Evolutionary conservation across 2,888 invertebrate species (phyloP).

Genomic region (Amblyjoppa fuscipennis): DNA sequence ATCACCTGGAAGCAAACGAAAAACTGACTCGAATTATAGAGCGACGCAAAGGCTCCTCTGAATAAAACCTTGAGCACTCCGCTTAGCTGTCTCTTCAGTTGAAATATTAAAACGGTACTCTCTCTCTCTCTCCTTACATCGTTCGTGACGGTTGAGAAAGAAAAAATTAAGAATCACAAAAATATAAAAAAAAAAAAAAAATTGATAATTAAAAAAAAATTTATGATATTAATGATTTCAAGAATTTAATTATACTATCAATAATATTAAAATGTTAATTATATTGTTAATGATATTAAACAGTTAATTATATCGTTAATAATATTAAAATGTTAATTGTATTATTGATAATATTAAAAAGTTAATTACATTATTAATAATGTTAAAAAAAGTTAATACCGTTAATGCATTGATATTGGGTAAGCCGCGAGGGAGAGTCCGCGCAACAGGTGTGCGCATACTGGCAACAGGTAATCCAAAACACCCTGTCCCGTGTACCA

Average conservation of each 20-base stretch:
- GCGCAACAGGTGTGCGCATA: conserved; percentile 53
- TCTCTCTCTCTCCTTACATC: not conserved
- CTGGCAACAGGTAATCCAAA: conserved; percentile 56
- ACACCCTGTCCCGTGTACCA: conserved; percentile 7
- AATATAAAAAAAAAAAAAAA: too few relatives aligned
- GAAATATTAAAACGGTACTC: not conserved
- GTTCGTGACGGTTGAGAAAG: too few relatives aligned
- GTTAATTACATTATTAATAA: not conserved
- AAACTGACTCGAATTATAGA: not conserved
- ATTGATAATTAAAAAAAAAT: too few relatives aligned
- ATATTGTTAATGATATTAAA: too few relatives aligned
- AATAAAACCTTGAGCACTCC: not conserved
- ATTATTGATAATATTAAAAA: not conserved
- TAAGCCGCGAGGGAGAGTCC: conserved; percentile 13
- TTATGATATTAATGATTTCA: too few relatives aligned
- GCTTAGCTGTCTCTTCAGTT: not conserved
- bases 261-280: too few relatives aligned
- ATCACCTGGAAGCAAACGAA: not conserved
- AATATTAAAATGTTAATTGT: not conserved
- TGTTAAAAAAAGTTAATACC: not conserved
- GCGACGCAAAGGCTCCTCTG: not conserved
- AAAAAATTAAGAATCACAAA: too few relatives aligned
- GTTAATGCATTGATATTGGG: conserved; percentile 9
- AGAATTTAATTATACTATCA: too few relatives aligned
- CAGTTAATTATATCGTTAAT: not conserved